Conservation (phyloP, 2,888 invertebrate species). For the Phorcus lineatus region DNA sequence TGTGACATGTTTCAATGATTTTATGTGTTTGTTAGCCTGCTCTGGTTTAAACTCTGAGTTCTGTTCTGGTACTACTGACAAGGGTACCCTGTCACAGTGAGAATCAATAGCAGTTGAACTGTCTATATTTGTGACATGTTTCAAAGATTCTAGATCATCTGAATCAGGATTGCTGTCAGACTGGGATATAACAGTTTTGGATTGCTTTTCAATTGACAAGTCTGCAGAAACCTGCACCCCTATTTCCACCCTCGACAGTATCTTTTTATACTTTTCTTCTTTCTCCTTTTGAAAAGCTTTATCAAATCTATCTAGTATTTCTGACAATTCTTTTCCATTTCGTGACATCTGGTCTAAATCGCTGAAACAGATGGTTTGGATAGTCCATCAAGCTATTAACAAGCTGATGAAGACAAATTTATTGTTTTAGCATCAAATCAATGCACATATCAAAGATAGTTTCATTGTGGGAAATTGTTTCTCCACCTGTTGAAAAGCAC, state of each 20-base stretch:
- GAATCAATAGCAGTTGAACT: background rate
- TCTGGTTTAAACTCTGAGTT: background rate
- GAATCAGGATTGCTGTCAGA: background rate
- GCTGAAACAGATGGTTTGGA: background rate
- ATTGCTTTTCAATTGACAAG: background rate
- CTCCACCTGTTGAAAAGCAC: too few relatives aligned
- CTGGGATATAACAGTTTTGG: background rate
- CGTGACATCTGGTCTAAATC: background rate
- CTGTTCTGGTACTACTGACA: background rate
- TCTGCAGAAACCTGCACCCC: background rate
- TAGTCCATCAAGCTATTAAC: too few relatives aligned
- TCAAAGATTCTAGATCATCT: background rate
- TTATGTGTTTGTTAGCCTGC: background rate
- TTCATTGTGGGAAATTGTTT: too few relatives aligned
- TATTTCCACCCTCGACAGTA: background rate
- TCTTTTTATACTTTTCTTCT: background rate
- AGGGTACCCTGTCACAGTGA: background rate
- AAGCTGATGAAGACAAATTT: too few relatives aligned
- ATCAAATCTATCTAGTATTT: conserved; percentile 8
- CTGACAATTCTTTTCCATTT: background rate
- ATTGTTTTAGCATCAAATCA: too few relatives aligned
- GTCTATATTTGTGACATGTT: background rate
- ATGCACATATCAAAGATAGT: too few relatives aligned
- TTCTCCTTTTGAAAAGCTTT: background rate
- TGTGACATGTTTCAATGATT: too few relatives aligned